Percentiles rank a stretch among this genome's conserved stretches.
These are phyloP conservation scores for Triplophysa yarkandensis DNA, from an alignment of 2,797 vertebrate species.

Conservation along the genomic window DNA sequence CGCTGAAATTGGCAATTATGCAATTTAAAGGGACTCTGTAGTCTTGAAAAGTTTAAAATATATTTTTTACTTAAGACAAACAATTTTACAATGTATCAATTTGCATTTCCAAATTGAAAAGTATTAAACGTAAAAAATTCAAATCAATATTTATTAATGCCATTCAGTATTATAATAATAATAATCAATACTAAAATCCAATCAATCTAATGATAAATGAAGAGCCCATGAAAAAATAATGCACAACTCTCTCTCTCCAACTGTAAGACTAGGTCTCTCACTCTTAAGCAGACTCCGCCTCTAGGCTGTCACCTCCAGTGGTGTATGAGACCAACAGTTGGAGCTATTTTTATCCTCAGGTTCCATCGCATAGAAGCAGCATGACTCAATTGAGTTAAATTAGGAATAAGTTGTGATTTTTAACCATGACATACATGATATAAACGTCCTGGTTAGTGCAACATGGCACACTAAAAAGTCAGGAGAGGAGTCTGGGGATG, in stretches of 20 bases:
- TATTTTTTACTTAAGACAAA: no score
- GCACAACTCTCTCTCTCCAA: slow-evolving; percentile 16
- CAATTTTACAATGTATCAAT: background rate
- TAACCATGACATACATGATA: slow-evolving; percentile 26
- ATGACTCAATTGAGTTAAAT: slow-evolving; percentile 25
- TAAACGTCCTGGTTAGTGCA: slow-evolving; percentile 1
- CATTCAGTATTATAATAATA: no score
- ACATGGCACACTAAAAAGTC: slow-evolving; percentile 1
- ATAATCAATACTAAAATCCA: background rate
- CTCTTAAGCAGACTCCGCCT: slow-evolving; percentile 24
- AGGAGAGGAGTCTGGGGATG: background rate
- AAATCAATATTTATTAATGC: no score
- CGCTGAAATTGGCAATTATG: slow-evolving; percentile 60
- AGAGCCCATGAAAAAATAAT: background rate
- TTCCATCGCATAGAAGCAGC: slow-evolving; percentile 43
- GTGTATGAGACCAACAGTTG: slow-evolving; percentile 31
- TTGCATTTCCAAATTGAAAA: background rate
- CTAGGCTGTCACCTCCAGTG: slow-evolving; percentile 33
- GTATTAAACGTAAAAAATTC: background rate
- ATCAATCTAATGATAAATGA: background rate
- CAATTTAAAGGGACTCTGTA: slow-evolving; percentile 55
- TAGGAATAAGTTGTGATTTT: slow-evolving; percentile 33
- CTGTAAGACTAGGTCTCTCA: slow-evolving; percentile 13
- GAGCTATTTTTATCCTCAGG: slow-evolving; percentile 52
- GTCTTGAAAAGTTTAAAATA: background rate